Evolutionary conservation across 2,797 vertebrate species (phyloP), one percentile per base, ranked within the genome.

Genomic region (Pipistrellus kuhlii): DNA sequence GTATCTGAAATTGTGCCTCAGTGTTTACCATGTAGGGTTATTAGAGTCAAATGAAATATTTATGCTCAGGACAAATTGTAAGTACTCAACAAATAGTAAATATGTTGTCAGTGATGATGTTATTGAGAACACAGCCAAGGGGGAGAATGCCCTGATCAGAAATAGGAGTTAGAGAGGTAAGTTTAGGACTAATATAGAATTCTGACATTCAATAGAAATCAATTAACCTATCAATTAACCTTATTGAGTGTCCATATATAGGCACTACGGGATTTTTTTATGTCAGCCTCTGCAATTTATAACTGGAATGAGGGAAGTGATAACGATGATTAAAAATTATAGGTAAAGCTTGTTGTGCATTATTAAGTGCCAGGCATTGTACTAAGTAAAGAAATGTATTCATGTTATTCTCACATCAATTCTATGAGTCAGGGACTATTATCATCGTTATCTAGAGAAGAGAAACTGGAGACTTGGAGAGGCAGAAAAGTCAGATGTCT

Each of bases 151-250:
- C 13, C 59, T 90, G n/a, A 8, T 48, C n/a, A 35, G 80, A 97
- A 96, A 68, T 59, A 78, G 32, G 14, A 88, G 4, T 27, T 68
- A 11, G 12, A 8, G 83, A 93, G 62, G 77, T 48, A 51, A 69
- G 7, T 84, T 89, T 87, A 81, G 55, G 35, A 68, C 20, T 53
- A 84, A 46, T 89, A 85, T 48, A 38, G 48, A 86, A 88, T 77
- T 55, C 35, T 95, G 53, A 85, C 25, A 91, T 81, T 90, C 41
- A 94, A 0, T 38, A 82, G 8, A 90, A 91, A 82, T 89, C 27
- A 69, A 5, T 8, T 90, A 21, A 82, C 23, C 8, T 85, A 81
- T 87, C 27, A 66, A 8, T 7, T 90, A 23, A 82, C 27, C 8
- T 85, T 82, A 48, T 3, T 95, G 68, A 95, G 20, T 80, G 13